A percentile compares a stretch with the other conserved stretches of the same genome.
Evolutionary conservation across 1,140 invertebrate species (phyloP).

Genomic region (Polyergus mexicanus): DNA sequence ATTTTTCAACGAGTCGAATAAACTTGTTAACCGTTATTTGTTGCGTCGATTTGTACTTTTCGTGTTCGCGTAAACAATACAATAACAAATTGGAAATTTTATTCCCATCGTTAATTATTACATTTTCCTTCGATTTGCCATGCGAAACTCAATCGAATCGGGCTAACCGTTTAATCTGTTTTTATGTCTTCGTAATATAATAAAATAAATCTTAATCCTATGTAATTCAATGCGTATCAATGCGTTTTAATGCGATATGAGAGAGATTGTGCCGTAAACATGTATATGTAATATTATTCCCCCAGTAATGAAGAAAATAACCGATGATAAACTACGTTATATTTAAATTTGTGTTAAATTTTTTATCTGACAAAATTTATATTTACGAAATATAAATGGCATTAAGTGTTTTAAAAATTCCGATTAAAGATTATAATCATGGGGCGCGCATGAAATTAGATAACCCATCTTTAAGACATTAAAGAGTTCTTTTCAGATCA

Average conservation of each 20-base stretch:
- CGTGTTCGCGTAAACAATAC: neutral
- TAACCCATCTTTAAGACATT: conserved; percentile 1
- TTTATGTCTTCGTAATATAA: neutral
- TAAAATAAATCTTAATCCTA: conserved; percentile 16
- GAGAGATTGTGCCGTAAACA: neutral
- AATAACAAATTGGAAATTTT: conserved; percentile 47
- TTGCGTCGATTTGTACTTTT: neutral
- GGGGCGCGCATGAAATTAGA: conserved; percentile 19
- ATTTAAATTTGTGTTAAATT: neutral
- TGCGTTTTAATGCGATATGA: neutral
- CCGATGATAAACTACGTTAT: neutral
- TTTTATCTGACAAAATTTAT: neutral
- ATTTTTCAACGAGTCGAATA: conserved; percentile 23
- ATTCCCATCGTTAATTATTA: conserved; percentile 34
- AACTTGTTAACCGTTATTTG: conserved; percentile 46
- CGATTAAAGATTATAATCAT: neutral
- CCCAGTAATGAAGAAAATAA: neutral
- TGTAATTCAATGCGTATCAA: neutral
- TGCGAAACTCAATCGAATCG: neutral
- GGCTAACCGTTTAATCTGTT: conserved; percentile 1
- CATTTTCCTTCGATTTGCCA: conserved; percentile 11
- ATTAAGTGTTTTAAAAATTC: neutral
- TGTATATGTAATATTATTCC: neutral
- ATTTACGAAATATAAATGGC: neutral
- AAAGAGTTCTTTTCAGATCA: conserved; percentile 1